Evolutionary conservation across 35 echinoderm and acorn worm genomes (phyloP), one percentile per base, ranked within the genome.

Genomic region (Strongylocentrotus purpuratus): DNA sequence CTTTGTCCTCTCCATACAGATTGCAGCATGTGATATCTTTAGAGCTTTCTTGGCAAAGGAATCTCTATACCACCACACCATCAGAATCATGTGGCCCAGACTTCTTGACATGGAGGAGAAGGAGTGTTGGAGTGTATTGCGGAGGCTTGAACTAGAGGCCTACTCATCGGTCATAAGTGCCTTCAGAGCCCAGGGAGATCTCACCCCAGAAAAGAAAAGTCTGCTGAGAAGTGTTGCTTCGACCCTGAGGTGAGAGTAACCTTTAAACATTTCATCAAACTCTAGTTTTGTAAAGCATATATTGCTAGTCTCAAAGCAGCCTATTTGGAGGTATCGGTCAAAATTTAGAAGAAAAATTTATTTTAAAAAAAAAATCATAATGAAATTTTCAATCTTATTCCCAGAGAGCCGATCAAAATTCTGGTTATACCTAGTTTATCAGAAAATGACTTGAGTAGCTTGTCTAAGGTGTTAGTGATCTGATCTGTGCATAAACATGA

Each of bases 71-170:
- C 85, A 31, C 85, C n/a, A n/a, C n/a, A n/a, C n/a, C 28, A 31
- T 86, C 33, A 33, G 9, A 94, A 98, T 61, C 18, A 99, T 99
- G 97, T 97, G 96, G 95, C 98, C 98, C 0, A 95, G 94, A 94
- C 65, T 96, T 48, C 85, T 96, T 9, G 96, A 97, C 47, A 99
- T 98, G 98, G 94, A 87, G 58, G 70, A 71, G 47, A 94, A 97
- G 85, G 96, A 99, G 85, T 99, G 97, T 87, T 95, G 96, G 88
- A 59, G 88, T 22, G 33, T 97, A 10, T 78, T 99, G 61, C 94
- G 98, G 47, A 95, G 96, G 31, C 65, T 97, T 32, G 98, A 99
- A 78, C 93, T 99, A 22, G 98, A 99, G 94, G 98, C 98, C 2
- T 99, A 99, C 93, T 96, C 97, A 31, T 92, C 95, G 1, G 94